These are phyloP conservation scores for Cartodere bifasciata DNA, from an alignment of 2,888 invertebrate genomes.

Conservation along the genomic window DNA sequence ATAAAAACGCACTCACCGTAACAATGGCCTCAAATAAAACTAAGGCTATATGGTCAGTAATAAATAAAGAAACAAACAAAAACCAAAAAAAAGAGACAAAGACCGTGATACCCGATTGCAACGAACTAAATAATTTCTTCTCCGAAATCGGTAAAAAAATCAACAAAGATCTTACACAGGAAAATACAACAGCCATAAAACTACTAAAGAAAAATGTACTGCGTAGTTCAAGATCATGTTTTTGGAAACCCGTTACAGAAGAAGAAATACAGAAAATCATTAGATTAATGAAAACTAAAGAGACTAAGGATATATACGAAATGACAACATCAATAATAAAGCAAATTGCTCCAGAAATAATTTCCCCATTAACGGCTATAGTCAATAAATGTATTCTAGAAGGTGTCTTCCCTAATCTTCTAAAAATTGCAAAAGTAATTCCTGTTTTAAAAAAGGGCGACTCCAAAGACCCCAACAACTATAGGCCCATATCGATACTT, in stretches of 20 bases:
- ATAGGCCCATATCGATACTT: slow-evolving; percentile 5
- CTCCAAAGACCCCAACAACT: slow-evolving; percentile 4
- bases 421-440: slow-evolving; percentile 5
- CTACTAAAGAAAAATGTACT: slow-evolving; percentile 4
- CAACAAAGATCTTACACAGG: neutral
- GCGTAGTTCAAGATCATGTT: neutral
- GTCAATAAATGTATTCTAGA: slow-evolving; percentile 6
- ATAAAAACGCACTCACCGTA: neutral
- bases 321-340: slow-evolving; percentile 7
- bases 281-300: slow-evolving; percentile 4
- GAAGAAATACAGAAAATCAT: slow-evolving; percentile 6
- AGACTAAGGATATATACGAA: slow-evolving; percentile 5
- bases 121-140: slow-evolving; percentile 3
- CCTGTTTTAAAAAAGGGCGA: slow-evolving; percentile 7
- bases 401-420: slow-evolving; percentile 6
- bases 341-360: slow-evolving; percentile 3
- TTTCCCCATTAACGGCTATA: slow-evolving; percentile 4
- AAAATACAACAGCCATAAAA: slow-evolving; percentile 3
- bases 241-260: slow-evolving; percentile 2
- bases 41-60: slow-evolving; percentile 7
- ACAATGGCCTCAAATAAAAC: slow-evolving; percentile 3
- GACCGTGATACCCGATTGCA: neutral
- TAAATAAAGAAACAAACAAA: slow-evolving; percentile 2
- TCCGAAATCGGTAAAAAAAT: slow-evolving; percentile 4
- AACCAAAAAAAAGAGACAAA: slow-evolving; percentile 3